Evolutionary conservation across 2,888 invertebrate genomes (phyloP).

Genomic region (Phengaris arion): DNA sequence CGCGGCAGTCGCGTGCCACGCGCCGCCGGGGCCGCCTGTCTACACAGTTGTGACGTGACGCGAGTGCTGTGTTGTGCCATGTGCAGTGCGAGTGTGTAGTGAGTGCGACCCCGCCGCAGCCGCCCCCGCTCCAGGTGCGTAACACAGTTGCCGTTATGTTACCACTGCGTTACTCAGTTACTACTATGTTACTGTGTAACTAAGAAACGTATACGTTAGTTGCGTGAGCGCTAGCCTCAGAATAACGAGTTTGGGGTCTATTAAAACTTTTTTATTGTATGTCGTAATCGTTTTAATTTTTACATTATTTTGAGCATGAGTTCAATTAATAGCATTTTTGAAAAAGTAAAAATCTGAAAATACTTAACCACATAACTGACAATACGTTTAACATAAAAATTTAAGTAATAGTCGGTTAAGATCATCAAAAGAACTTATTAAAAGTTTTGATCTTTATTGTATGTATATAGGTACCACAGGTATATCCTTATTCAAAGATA

Average conservation of each 20-base stretch:
- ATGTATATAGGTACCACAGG: not conserved
- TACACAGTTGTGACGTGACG: not conserved
- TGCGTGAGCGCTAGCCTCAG: too few relatives aligned
- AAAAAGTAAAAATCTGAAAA: too few relatives aligned
- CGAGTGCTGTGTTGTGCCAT: slow-evolving; percentile 11
- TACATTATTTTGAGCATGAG: too few relatives aligned
- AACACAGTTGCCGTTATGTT: not conserved
- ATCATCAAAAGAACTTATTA: not conserved
- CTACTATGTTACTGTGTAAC: not conserved
- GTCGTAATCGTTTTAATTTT: too few relatives aligned
- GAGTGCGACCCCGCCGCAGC: not conserved
- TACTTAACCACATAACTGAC: too few relatives aligned
- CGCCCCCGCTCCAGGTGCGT: slow-evolving; percentile 13
- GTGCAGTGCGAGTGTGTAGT: slow-evolving; percentile 15
- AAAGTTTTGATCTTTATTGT: not conserved
- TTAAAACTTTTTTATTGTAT: too few relatives aligned
- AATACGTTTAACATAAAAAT: too few relatives aligned
- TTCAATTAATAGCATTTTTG: too few relatives aligned
- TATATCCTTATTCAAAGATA: not conserved
- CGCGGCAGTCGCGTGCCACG: slow-evolving; percentile 59
- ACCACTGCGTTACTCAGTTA: not conserved
- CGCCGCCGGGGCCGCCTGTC: slow-evolving; percentile 48
- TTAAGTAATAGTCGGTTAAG: too few relatives aligned
- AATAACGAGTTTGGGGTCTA: too few relatives aligned
- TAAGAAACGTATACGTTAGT: too few relatives aligned